phyloP scores from a whole-genome alignment of 2,797 vertebrate species.

The Sebastes kiyomatsui region DNA sequence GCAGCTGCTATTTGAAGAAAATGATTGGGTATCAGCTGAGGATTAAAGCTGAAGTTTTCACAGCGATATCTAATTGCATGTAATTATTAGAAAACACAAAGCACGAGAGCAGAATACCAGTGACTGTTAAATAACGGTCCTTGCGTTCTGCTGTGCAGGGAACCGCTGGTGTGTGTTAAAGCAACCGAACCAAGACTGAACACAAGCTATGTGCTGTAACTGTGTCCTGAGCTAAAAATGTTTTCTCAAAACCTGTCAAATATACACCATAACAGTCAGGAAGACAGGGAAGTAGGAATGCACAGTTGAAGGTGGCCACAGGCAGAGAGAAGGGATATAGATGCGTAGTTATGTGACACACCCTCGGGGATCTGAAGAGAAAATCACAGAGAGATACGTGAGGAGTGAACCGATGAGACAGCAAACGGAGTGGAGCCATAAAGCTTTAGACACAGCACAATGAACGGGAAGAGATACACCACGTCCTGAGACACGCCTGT shows the following conservation, averaged over 20 bases:
- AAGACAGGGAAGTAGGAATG: neutral
- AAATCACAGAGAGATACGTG: conserved; percentile 30
- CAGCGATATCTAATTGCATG: conserved; percentile 9
- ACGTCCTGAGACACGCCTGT: conserved; percentile 29
- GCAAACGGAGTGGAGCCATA: conserved; percentile 33
- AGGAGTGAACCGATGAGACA: conserved; percentile 43
- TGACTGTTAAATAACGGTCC: conserved; percentile 1
- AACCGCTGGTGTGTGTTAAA: conserved; percentile 15
- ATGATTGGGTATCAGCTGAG: neutral
- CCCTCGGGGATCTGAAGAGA: conserved; percentile 21
- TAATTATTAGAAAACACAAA: conserved; percentile 25
- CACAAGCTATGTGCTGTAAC: neutral
- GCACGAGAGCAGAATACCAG: conserved; percentile 10
- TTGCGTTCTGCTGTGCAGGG: conserved; percentile 1
- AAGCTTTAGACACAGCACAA: conserved; percentile 34
- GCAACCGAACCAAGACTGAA: neutral
- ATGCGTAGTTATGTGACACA: conserved; percentile 30
- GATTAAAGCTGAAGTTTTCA: neutral
- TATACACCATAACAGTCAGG: neutral
- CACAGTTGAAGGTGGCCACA: conserved; percentile 25
- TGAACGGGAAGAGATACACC: conserved; percentile 27
- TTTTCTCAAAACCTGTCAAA: conserved; percentile 23
- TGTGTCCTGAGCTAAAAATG: neutral
- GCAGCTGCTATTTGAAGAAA: conserved; percentile 2
- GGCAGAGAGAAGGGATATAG: conserved; percentile 22